These are phyloP conservation scores for Meandrina meandrites DNA, from an alignment of 92 coral and sea anemone species.

Conservation along the genomic window DNA sequence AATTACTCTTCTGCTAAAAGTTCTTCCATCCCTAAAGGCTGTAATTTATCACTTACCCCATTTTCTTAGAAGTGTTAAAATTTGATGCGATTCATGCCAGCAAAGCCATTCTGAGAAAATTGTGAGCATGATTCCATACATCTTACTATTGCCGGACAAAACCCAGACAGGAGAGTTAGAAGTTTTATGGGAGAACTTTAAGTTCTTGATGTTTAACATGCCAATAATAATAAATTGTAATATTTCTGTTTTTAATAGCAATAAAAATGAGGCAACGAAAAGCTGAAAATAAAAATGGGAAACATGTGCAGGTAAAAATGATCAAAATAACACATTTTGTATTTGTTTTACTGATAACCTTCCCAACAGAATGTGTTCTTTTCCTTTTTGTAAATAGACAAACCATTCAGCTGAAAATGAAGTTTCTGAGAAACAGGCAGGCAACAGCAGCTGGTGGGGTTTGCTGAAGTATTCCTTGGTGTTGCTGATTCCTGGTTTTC, in stretches of 20 bases:
- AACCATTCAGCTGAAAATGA: slow-evolving; percentile 10
- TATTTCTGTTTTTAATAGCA: slow-evolving; percentile 5
- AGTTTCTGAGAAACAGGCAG: neutral
- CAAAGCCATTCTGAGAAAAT: too few relatives aligned
- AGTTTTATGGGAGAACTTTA: too few relatives aligned
- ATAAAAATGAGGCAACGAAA: slow-evolving; percentile 18
- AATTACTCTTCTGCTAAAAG: too few relatives aligned
- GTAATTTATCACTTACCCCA: too few relatives aligned
- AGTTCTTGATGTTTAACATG: neutral
- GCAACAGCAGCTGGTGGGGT: slow-evolving; percentile 53
- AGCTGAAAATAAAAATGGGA: slow-evolving; percentile 3
- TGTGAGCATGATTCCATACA: too few relatives aligned
- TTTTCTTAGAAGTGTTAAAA: too few relatives aligned
- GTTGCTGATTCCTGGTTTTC: slow-evolving; percentile 83
- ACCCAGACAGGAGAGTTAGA: too few relatives aligned
- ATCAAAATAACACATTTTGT: neutral
- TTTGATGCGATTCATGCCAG: too few relatives aligned
- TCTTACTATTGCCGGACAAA: too few relatives aligned
- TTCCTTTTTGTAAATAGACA: neutral
- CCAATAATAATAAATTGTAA: neutral
- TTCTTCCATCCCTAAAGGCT: too few relatives aligned
- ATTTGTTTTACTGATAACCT: neutral
- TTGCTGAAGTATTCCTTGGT: slow-evolving; percentile 69
- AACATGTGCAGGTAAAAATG: slow-evolving; percentile 25
- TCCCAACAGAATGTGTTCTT: neutral